phyloP scores from a whole-genome alignment of 2,113 vertebrate genomes.

The Pteropus alecto region DNA sequence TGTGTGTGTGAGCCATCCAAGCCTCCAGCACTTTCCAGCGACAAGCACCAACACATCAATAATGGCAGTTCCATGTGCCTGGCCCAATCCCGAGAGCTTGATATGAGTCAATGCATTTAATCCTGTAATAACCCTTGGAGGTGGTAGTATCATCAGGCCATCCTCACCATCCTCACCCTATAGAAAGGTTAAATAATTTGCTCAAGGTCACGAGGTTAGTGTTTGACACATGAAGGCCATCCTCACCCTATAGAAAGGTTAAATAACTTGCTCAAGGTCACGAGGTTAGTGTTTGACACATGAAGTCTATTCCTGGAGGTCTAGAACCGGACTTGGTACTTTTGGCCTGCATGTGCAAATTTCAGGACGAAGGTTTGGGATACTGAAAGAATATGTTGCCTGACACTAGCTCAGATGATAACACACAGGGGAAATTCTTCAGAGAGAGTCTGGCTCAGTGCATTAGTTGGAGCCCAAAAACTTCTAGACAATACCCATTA shows the following conservation, averaged over 20 bases:
- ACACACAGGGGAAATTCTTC: background rate
- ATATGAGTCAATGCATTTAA: background rate
- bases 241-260: background rate
- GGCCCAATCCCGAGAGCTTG: background rate
- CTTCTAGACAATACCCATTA: background rate
- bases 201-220: background rate
- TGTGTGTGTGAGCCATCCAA: background rate
- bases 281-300: background rate
- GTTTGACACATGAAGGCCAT: background rate
- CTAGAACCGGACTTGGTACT: background rate
- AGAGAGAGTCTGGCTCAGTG: background rate
- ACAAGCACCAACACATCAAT: background rate
- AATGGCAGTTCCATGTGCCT: accelerated
- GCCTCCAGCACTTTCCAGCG: accelerated
- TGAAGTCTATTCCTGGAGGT: background rate
- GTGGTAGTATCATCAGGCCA: too few species aligned
- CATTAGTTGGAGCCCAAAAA: background rate
- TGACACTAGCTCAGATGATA: background rate
- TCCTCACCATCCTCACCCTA: background rate
- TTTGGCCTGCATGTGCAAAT: too few species aligned
- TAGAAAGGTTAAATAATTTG: background rate
- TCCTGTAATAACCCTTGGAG: too few species aligned
- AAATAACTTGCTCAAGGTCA: background rate
- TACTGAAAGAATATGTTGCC: background rate
- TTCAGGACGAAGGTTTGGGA: background rate